phyloP scores from a whole-genome alignment of 2,888 invertebrate species.

The Drosophila algonquin region DNA sequence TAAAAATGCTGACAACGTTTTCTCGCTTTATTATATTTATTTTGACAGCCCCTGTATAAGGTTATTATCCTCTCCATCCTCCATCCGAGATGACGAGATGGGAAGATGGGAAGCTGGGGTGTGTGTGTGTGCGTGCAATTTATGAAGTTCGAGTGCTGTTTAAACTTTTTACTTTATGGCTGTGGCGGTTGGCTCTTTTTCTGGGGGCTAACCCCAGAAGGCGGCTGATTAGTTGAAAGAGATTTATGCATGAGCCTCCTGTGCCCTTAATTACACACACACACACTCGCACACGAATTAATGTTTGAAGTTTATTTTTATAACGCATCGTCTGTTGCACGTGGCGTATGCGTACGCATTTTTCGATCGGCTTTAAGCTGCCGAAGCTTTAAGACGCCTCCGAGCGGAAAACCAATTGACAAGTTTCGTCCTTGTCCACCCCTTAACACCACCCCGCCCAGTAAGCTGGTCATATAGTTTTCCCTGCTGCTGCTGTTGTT shows the following conservation, averaged over 20 bases:
- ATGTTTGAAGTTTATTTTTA: slow-evolving; percentile 51
- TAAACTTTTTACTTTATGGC: slow-evolving; percentile 46
- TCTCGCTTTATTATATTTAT: slow-evolving; percentile 70
- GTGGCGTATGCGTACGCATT: slow-evolving; percentile 47
- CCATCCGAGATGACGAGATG: not conserved
- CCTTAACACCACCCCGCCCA: no score
- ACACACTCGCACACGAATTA: slow-evolving; percentile 3
- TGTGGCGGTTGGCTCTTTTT: slow-evolving; percentile 4
- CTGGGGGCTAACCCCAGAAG: slow-evolving; percentile 39
- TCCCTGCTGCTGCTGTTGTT: slow-evolving; percentile 4
- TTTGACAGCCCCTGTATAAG: slow-evolving; percentile 68
- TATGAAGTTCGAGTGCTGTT: slow-evolving; percentile 47
- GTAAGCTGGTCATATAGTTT: slow-evolving; percentile 30
- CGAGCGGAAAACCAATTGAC: slow-evolving; percentile 59
- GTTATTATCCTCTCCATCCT: slow-evolving; percentile 22
- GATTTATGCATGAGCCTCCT: slow-evolving; percentile 60
- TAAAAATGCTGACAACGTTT: slow-evolving; percentile 42
- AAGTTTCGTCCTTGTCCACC: slow-evolving; percentile 27
- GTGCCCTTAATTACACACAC: slow-evolving; percentile 13
- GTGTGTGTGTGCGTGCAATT: slow-evolving; percentile 29
- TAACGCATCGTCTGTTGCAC: slow-evolving; percentile 27
- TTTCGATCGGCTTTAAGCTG: slow-evolving; percentile 22
- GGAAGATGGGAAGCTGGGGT: no score
- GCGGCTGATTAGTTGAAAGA: slow-evolving; percentile 55
- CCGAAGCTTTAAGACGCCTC: slow-evolving; percentile 45